These are phyloP conservation scores for Ceriagrion tenellum DNA, from an alignment of 2,888 invertebrate genomes.

Conservation along the genomic window DNA sequence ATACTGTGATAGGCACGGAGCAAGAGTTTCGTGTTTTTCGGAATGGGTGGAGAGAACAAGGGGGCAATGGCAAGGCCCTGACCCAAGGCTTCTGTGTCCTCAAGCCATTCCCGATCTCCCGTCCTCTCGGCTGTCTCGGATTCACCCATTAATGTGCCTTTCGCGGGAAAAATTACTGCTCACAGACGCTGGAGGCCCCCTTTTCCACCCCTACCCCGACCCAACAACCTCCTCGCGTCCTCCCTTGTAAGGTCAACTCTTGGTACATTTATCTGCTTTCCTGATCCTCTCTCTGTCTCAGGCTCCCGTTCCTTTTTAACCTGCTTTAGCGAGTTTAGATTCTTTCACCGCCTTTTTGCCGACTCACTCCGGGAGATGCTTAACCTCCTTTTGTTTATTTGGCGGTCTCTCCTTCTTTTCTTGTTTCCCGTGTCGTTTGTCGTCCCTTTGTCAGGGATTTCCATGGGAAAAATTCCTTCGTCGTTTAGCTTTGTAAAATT, in stretches of 20 bases:
- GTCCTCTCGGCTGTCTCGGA: not conserved
- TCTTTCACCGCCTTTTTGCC: not conserved
- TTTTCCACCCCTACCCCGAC: not conserved
- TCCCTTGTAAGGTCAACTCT: not conserved
- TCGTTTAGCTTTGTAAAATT: conserved; percentile 19
- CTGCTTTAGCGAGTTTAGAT: not conserved
- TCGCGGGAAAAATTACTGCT: not conserved
- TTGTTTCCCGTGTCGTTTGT: not conserved
- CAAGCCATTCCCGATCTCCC: not conserved
- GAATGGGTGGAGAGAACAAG: not conserved
- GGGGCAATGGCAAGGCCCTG: not conserved
- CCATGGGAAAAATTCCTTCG: not conserved
- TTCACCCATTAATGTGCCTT: conserved; percentile 12
- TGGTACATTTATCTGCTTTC: conserved; percentile 13
- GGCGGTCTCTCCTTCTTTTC: not conserved
- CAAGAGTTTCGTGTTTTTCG: not conserved
- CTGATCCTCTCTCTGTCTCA: not conserved
- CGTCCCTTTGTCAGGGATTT: not conserved
- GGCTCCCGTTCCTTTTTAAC: conserved; percentile 1
- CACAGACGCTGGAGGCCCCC: not conserved
- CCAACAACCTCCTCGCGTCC: not conserved
- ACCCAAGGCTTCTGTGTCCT: not conserved
- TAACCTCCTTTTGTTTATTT: conserved; percentile 1
- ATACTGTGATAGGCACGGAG: not conserved
- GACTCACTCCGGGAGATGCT: conserved; percentile 4